Evolutionary conservation across 2,888 invertebrate genomes (phyloP), one percentile per base, ranked within the genome.

Genomic region (Choristoneura rosaceana): DNA sequence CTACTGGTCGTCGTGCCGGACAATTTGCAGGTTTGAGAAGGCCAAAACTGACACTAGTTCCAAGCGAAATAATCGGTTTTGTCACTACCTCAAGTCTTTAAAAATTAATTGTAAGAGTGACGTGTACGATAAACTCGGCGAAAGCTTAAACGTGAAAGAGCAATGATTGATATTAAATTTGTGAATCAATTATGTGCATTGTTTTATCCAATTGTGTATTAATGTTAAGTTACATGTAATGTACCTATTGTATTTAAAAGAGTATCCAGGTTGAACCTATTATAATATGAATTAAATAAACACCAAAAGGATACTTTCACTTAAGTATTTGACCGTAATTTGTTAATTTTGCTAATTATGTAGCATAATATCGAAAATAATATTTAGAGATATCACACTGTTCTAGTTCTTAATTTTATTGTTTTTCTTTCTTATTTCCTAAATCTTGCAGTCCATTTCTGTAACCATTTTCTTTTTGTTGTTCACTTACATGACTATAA

Each of bases 61-160:
- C 1, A 96, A 97, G 83, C 94, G 97, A 74, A 95, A 96, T 75
- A 97, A 96, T 81, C 94, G 97, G 70, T 97, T 97, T 88, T 96
- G 96, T 88, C 97, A 97, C 86, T 97, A 97, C 88, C 92, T 97
- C n/a, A 95, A 96, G 78, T 95, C 95, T 64, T 84, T 95, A 71
- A 94, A 93, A 81, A 83, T 93, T 60, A 90, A 91, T 73, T 94
- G 94, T 78, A 94, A 91, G 78, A 94, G 89, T 78, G 92, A 95
- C 34, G 81, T 88, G 50, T 95, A 94, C 75, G 95, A 95, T 78
- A 87, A 85, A 58, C 90, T 94, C 68, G 91, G 94, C 78, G 84
- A 89, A 70, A 91, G 93, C 77, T 85, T 95, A 79, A 75, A 78
- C 75, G 68, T 73, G 65, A 45, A 34, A 33, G 41, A 47, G 12